Conservation (phyloP, 2,113 vertebrate species). For the Eulemur rufifrons region DNA sequence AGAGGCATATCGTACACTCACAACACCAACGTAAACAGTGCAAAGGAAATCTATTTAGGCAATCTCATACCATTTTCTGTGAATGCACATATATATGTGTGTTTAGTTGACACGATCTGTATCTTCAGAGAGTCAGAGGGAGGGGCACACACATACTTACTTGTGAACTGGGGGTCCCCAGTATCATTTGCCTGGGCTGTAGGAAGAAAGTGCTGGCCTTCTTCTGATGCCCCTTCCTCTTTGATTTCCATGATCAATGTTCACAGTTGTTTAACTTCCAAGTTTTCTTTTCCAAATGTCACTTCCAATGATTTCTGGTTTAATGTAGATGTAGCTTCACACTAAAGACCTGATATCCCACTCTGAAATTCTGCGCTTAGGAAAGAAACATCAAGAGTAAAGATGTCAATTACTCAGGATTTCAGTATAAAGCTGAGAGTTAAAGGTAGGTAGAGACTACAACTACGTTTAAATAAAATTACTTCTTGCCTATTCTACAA, state of each 20-base stretch:
- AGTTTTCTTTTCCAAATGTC: constrained; percentile 64
- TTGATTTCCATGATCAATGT: constrained; percentile 88
- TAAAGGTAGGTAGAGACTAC: background rate
- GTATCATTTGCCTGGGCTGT: constrained; percentile 75
- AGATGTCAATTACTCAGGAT: constrained; percentile 50
- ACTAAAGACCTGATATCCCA: constrained; percentile 62
- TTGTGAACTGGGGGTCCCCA: constrained; percentile 81
- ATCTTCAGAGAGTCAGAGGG: background rate
- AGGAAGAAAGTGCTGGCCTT: constrained; percentile 83
- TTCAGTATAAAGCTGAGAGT: constrained; percentile 45
- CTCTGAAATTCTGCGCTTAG: constrained; percentile 81
- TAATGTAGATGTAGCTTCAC: constrained; percentile 70
- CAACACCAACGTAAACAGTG: background rate
- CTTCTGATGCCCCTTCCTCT: constrained; percentile 82
- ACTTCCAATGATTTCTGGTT: constrained; percentile 65
- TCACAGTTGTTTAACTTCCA: constrained; percentile 58
- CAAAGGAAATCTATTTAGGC: background rate
- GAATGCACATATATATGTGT: background rate
- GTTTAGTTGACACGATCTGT: background rate
- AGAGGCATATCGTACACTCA: background rate
- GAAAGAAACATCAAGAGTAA: constrained; percentile 79
- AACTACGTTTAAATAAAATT: constrained; percentile 76
- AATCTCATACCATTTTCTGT: background rate
- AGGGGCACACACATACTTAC: constrained; percentile 73
- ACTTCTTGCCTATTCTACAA: constrained; percentile 57